These are phyloP conservation scores for Clarias fuscus DNA, from an alignment of 2,797 vertebrate species.

Conservation along the genomic window DNA sequence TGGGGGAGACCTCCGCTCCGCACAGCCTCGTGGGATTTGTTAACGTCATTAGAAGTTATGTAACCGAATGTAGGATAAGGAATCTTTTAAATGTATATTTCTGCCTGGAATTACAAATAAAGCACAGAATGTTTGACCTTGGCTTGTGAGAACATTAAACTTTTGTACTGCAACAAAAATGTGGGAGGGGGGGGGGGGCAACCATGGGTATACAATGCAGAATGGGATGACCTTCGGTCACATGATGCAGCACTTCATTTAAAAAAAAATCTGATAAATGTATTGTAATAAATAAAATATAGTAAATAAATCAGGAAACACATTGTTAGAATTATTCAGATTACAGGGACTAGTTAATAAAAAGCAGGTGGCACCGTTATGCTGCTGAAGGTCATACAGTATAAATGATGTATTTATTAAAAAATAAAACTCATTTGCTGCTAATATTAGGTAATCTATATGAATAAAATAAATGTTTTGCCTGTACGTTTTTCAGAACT, in stretches of 20 bases:
- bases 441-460: too few species aligned
- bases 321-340: not conserved
- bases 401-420: too few species aligned
- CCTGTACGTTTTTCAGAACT: too few species aligned
- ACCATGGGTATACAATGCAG: not conserved
- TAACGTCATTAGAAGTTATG: conserved; percentile 14
- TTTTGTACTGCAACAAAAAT: not conserved
- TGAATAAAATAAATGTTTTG: too few species aligned
- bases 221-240: not conserved
- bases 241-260: not conserved
- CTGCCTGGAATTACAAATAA: conserved; percentile 46
- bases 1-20: not conserved
- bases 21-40: conserved; percentile 23
- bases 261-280: not conserved
- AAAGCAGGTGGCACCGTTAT: not conserved
- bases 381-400: not conserved
- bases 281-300: not conserved
- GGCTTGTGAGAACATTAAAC: not conserved
- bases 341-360: not conserved
- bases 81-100: conserved; percentile 33
- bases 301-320: not conserved
- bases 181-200: not conserved
- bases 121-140: conserved; percentile 32
- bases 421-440: not conserved
- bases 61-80: conserved; percentile 16